These are phyloP conservation scores for Trachelus iudaicus DNA, from an alignment of 2,888 invertebrate genomes.

Conservation along the genomic window DNA sequence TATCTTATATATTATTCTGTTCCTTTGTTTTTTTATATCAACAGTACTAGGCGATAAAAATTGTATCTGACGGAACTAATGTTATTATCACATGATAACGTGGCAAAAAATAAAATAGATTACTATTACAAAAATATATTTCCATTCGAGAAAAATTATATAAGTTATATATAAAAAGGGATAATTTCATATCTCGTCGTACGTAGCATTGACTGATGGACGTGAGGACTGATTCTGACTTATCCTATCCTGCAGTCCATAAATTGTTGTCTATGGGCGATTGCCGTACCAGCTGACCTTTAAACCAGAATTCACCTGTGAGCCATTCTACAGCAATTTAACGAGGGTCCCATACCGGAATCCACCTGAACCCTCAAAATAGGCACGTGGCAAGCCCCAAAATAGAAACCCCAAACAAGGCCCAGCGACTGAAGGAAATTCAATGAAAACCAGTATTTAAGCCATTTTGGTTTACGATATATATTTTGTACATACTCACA, in stretches of 20 bases:
- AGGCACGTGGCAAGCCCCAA: neutral
- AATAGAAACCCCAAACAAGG: neutral
- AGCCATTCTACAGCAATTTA: neutral
- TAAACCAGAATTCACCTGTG: constrained; percentile 3
- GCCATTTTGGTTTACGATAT: too few relatives aligned
- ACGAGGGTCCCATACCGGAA: neutral
- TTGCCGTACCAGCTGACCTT: neutral
- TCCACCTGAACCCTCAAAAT: neutral
- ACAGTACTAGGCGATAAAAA: too few relatives aligned
- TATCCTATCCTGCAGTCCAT: neutral
- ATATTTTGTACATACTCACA: neutral
- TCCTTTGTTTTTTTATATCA: too few relatives aligned
- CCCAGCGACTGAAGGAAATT: neutral
- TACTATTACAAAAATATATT: too few relatives aligned
- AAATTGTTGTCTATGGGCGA: neutral
- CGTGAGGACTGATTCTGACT: neutral
- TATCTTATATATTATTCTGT: too few relatives aligned
- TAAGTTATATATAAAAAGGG: too few relatives aligned
- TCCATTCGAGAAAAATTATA: too few relatives aligned
- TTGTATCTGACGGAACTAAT: neutral
- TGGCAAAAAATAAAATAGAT: too few relatives aligned
- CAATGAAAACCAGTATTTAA: neutral
- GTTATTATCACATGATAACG: neutral
- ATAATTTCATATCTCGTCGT: too few relatives aligned
- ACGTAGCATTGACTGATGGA: neutral